Evolutionary conservation across 2,888 invertebrate genomes (phyloP).

Genomic region (Apodemia hepburni): DNA sequence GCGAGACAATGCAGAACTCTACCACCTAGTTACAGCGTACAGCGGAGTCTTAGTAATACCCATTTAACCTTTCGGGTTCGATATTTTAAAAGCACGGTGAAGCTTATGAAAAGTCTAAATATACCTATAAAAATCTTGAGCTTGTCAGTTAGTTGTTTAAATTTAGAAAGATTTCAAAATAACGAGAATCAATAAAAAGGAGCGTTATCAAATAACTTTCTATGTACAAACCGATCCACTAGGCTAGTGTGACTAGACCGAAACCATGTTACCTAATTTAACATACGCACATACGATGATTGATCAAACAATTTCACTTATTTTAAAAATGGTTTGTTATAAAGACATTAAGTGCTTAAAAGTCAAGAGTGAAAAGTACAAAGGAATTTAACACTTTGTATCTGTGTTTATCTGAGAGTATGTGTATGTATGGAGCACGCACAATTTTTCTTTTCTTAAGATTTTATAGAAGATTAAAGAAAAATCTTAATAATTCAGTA

Average conservation of each 20-base stretch:
- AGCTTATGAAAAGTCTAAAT: neutral
- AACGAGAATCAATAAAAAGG: constrained; percentile 8
- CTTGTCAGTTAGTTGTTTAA: neutral
- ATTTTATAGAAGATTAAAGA: too few species aligned
- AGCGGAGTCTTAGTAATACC: too few species aligned
- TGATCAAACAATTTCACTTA: constrained; percentile 22
- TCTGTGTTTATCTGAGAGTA: constrained; percentile 34
- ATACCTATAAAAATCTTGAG: neutral
- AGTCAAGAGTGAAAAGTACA: constrained; percentile 35
- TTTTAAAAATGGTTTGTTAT: constrained; percentile 28
- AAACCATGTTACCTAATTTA: constrained; percentile 16
- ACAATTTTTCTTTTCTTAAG: too few species aligned
- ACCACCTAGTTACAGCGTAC: too few species aligned
- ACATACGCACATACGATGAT: neutral
- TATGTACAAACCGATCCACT: constrained; percentile 13
- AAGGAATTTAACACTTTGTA: constrained; percentile 40
- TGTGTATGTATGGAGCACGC: neutral
- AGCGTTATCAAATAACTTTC: constrained; percentile 8
- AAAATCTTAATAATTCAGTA: too few species aligned
- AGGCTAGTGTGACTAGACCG: constrained; percentile 2
- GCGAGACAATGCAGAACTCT: too few species aligned
- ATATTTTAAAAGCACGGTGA: neutral
- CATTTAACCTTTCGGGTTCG: too few species aligned
- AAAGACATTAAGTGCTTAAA: constrained; percentile 25
- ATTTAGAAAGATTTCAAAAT: neutral